Percentiles rank a stretch among this genome's conserved stretches.
Evolutionary conservation across 2,797 vertebrate species (phyloP).

Genomic region (Xenentodon cancila): DNA sequence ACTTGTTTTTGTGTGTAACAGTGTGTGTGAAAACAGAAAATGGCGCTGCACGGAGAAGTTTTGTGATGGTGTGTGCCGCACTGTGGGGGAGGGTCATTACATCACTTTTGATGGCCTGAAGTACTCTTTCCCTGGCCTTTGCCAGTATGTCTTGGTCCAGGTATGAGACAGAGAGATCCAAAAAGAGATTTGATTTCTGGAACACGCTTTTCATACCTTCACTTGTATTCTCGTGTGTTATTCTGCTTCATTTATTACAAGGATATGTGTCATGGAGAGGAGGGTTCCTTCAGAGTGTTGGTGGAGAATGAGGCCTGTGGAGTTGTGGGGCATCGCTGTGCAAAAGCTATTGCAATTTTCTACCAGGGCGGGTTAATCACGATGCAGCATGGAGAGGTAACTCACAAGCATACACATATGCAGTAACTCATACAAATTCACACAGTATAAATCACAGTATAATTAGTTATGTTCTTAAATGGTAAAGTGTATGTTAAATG

Average conservation of each 20-base stretch:
- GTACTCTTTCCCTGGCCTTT: constrained; percentile 92
- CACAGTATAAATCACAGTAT: too few relatives aligned
- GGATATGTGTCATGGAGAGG: constrained; percentile 88
- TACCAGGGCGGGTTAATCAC: constrained; percentile 88
- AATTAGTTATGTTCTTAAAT: too few relatives aligned
- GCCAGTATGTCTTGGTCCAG: constrained; percentile 94
- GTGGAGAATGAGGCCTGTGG: constrained; percentile 93
- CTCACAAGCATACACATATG: not conserved
- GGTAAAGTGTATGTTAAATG: too few relatives aligned
- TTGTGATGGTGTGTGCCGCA: constrained; percentile 90
- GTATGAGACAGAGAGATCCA: constrained; percentile 74
- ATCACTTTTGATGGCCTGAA: constrained; percentile 93
- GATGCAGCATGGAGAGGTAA: constrained; percentile 87
- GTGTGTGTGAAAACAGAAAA: constrained; percentile 88
- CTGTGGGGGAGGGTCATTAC: constrained; percentile 90
- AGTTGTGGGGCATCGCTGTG: constrained; percentile 87
- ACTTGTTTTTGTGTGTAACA: constrained; percentile 58
- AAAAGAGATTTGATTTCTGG: not conserved
- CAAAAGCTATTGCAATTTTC: constrained; percentile 86
- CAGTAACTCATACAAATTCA: not conserved
- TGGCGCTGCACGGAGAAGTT: constrained; percentile 89
- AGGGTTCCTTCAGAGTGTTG: constrained; percentile 90
- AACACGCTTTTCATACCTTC: not conserved
- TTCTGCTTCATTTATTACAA: constrained; percentile 51
- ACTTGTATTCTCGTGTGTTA: not conserved